Evolutionary conservation across 2,888 invertebrate genomes (phyloP).

Genomic region (Drosophila dives): DNA sequence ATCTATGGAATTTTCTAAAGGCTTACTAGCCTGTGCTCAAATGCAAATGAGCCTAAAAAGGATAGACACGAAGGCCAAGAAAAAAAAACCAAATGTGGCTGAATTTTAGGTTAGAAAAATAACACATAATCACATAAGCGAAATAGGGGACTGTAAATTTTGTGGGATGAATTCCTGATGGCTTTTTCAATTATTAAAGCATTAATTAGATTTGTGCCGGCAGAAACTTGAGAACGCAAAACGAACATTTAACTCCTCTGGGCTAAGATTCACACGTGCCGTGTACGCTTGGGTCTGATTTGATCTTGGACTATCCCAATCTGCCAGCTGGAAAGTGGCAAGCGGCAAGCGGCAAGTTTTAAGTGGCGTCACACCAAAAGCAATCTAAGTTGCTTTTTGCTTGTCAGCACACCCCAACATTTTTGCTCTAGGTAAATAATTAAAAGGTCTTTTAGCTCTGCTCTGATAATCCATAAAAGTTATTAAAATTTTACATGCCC

Average conservation of each 20-base stretch:
- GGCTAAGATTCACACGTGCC: constrained; percentile 59
- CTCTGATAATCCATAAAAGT: constrained; percentile 52
- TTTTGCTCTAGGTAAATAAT: constrained; percentile 60
- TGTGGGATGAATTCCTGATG: constrained; percentile 16
- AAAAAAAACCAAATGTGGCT: not conserved
- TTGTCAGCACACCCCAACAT: constrained; percentile 35
- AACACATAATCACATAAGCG: not conserved
- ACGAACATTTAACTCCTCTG: constrained; percentile 32
- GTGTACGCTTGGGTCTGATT: constrained; percentile 20
- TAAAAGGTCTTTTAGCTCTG: constrained; percentile 35
- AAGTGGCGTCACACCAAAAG: constrained; percentile 15
- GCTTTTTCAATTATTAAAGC: constrained; percentile 70
- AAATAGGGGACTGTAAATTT: not conserved
- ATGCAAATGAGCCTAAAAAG: constrained; percentile 64
- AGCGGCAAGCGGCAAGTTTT: constrained; percentile 7
- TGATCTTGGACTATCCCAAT: constrained; percentile 28
- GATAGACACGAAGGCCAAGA: not conserved
- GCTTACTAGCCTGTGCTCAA: constrained; percentile 38
- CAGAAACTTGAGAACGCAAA: constrained; percentile 23
- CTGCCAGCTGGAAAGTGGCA: constrained; percentile 10
- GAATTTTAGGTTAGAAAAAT: not conserved
- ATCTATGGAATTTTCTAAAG: constrained; percentile 44
- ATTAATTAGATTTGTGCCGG: constrained; percentile 66
- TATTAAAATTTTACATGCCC: constrained; percentile 48
- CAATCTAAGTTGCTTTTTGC: constrained; percentile 18